Base-by-base conservation (phyloP, 2,888 invertebrate genomes). In the Crepidodera aurea region DNA sequence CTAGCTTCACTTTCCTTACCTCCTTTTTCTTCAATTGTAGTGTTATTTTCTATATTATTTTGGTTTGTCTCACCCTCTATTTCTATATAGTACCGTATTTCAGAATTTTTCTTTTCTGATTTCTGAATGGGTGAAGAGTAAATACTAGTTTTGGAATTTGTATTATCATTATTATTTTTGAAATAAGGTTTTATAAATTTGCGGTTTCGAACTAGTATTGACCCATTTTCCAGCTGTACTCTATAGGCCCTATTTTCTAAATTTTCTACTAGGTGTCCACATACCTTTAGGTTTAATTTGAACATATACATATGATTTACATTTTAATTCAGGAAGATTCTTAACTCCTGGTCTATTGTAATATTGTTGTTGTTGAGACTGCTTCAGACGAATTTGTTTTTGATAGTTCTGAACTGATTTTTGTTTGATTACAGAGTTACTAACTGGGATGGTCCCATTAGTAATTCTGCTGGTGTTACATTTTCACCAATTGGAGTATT, bases 141-240 rank as follows among this genome's bases (percentile, higher is more conserved):
- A n/a, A n/a, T n/a, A n/a, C n/a, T n/a, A n/a, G n/a, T n/a, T n/a
- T n/a, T n/a, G n/a, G n/a, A n/a, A n/a, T n/a, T n/a, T n/a, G n/a
- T n/a, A n/a, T n/a, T n/a, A n/a, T n/a, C n/a, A n/a, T n/a, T n/a
- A n/a, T n/a, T n/a, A n/a, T n/a, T n/a, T n/a, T n/a, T n/a, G n/a
- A n/a, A n/a, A n/a, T n/a, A 29, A 12, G 27, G 51, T 51, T 51
- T 59, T 15, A 59, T 40, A 15, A 58, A 59, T 25, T 22, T 32
- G 4, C 51, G 29, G 32, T 59, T 59, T 51, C 51, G 51, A 5
- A 48, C 29, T 34, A 51, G 10, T 6, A 51, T 37, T 6, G 51
- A 51, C n/a, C 51, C 51, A 12, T 42, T 59, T 15, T 32, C 50
- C 44, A 59, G 22, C 39, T 51, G 59, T 22, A 42, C 12, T 51